Base-by-base conservation (phyloP, 1,140 invertebrate species). In the Drosophila dunni region DNA sequence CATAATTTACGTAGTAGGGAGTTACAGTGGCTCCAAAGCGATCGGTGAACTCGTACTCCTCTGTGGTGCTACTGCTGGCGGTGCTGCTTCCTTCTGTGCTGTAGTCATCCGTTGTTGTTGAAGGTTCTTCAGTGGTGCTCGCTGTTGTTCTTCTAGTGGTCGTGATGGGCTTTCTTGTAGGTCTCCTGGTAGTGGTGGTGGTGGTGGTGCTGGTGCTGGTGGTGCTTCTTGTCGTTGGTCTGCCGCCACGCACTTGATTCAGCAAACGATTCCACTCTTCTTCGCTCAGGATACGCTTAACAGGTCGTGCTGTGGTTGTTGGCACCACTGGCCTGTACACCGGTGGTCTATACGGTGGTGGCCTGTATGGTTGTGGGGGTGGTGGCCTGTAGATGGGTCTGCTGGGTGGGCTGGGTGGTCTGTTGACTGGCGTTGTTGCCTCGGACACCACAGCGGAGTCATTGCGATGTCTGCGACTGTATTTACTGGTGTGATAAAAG, bases 401-500 rank as follows among this genome's bases (percentile, higher is more conserved):
- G 17, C 7, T 51, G 0, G 68, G 33, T 8, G 61, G 38, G 17
- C 7, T 51, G 0, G 68, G 33, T 8, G 61, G 38, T 3, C 54
- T 20, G 15, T 38, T 38, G 15, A 11, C 20, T 36, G 51, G 9
- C 13, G 67, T 61, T 5, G 78, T 63, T 0, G 66, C 5, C 46
- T 56, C n/a, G 10, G 7, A 17, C 10, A 15, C 11, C 10, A 40
- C 8, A 0, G 44, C 13, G 0, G 70, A 50, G 4, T 71, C 73
- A 17, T 70, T 83, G 9, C 84, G 79, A 75, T 89, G 83, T 7
- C 83, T 40, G 2, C 66, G 57, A 65, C 83, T 88, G 29, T 88
- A 88, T 40, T 64, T 88, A 42, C 83, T 88, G 0, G 64, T 51
- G 10, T 70, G 56, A 60, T 44, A 75, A 34, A 65, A 11, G 1